Conservation (phyloP, 1,140 invertebrate species). For the Lepidostoma basale region DNA sequence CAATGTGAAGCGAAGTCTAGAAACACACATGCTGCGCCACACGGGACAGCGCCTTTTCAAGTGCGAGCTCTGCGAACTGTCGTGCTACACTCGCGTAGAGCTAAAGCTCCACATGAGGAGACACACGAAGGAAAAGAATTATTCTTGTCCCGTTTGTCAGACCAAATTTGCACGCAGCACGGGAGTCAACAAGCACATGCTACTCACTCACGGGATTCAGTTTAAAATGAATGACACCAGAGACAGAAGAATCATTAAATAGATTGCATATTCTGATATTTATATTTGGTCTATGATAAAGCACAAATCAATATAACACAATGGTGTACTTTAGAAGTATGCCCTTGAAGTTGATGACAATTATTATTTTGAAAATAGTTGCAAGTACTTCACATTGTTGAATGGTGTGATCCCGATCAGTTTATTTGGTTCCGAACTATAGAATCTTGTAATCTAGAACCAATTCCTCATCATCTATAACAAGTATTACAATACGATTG, state of each 20-base stretch:
- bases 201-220: slow-evolving; percentile 53
- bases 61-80: slow-evolving; percentile 52
- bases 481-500: too few relatives aligned
- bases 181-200: slow-evolving; percentile 58
- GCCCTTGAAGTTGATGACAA: too few relatives aligned
- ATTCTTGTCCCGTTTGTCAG: slow-evolving; percentile 61
- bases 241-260: slow-evolving; percentile 38
- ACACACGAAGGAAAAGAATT: slow-evolving; percentile 65
- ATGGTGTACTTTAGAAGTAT: too few relatives aligned
- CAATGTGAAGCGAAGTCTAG: slow-evolving; percentile 57
- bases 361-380: too few relatives aligned
- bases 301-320: too few relatives aligned
- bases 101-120: slow-evolving; percentile 57
- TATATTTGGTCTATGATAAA: too few relatives aligned
- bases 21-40: slow-evolving; percentile 58
- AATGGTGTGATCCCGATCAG: too few relatives aligned
- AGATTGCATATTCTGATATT: background rate
- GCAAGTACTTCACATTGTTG: too few relatives aligned
- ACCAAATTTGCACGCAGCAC: slow-evolving; percentile 59
- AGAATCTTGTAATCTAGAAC: too few relatives aligned
- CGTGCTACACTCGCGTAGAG: slow-evolving; percentile 54
- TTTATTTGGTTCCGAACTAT: too few relatives aligned
- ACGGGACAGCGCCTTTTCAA: slow-evolving; percentile 55
- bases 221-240: slow-evolving; percentile 53
- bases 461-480: too few relatives aligned